Conservation (phyloP, 2,113 vertebrate species). For the Herpetotheres cachinnans region DNA sequence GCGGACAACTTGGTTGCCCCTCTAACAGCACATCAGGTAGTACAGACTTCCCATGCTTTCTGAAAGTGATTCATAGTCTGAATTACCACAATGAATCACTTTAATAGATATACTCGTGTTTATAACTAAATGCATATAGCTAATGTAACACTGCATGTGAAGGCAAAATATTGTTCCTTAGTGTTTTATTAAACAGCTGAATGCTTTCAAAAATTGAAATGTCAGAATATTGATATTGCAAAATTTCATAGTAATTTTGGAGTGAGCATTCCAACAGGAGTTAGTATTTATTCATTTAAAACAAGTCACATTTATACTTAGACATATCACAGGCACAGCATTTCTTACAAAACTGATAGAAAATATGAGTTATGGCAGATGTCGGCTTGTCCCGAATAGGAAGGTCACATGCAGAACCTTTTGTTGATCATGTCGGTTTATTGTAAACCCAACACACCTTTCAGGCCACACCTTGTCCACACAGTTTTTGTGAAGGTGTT, state of each 20-base stretch:
- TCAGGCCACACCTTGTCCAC: background rate
- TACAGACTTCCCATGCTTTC: background rate
- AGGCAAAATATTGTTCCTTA: background rate
- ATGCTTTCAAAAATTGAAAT: constrained; percentile 24
- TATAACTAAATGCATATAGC: background rate
- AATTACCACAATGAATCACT: background rate
- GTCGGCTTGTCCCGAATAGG: background rate
- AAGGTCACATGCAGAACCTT: background rate
- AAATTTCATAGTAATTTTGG: background rate
- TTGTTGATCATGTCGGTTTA: constrained; percentile 3
- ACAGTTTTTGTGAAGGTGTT: background rate
- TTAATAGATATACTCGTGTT: background rate
- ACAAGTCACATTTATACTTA: background rate
- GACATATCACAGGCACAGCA: background rate
- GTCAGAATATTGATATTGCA: background rate
- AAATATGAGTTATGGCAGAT: background rate
- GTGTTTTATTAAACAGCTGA: constrained; percentile 24
- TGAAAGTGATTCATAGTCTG: background rate
- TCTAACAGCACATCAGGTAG: background rate
- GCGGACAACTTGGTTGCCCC: background rate
- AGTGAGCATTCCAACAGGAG: background rate
- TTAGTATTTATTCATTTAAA: background rate
- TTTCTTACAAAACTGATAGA: background rate
- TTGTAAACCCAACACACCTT: background rate
- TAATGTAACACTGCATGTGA: background rate